A percentile compares a stretch with the other conserved stretches of the same genome.
phyloP scores from a whole-genome alignment of 2,797 vertebrate species.

The Todus mexicanus region DNA sequence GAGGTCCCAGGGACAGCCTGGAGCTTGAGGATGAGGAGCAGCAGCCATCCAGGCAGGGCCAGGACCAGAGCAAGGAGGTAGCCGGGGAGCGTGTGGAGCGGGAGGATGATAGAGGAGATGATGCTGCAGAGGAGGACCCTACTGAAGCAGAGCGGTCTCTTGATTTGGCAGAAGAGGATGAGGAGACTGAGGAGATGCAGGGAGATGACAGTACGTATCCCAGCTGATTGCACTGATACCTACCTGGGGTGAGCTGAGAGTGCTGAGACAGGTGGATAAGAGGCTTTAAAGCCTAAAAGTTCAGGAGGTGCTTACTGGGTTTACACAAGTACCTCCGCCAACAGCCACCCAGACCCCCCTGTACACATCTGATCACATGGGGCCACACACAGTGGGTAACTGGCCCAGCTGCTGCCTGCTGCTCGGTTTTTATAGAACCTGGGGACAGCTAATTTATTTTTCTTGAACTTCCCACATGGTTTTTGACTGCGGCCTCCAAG shows the following conservation, averaged over 20 bases:
- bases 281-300: background rate
- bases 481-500: background rate
- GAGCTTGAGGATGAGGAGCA: constrained; percentile 11
- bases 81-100: constrained; percentile 27
- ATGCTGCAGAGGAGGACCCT: constrained; percentile 51
- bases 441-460: background rate
- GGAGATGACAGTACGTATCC: constrained; percentile 62
- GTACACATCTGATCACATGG: accelerated
- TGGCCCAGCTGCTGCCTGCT: background rate
- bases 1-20: constrained; percentile 36
- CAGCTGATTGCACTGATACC: background rate
- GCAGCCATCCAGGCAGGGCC: constrained; percentile 4
- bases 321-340: background rate
- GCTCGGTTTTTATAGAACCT: background rate
- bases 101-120: constrained; percentile 18
- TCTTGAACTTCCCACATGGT: background rate
- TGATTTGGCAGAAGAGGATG: constrained; percentile 15
- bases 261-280: background rate
- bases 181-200: constrained; percentile 62
- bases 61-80: constrained; percentile 38
- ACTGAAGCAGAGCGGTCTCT: constrained; percentile 27
- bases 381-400: background rate
- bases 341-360: background rate
- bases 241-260: background rate
- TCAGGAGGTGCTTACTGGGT: background rate